Evolutionary conservation across 2,888 invertebrate species (phyloP).

Genomic region (Dysmachus trigonus): DNA sequence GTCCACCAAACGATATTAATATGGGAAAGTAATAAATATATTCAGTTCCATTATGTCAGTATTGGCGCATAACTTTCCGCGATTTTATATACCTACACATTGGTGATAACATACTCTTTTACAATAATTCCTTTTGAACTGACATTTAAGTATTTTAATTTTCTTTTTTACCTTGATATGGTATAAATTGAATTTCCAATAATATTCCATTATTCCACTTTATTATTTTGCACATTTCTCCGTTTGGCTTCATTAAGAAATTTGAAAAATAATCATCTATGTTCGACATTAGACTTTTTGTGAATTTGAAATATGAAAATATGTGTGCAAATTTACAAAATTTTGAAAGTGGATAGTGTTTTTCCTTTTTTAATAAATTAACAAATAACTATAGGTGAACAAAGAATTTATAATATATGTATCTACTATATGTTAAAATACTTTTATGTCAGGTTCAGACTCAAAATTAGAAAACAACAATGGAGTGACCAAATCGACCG

Average conservation of each 20-base stretch:
- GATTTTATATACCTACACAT: neutral
- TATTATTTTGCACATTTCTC: neutral
- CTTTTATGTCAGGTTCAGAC: too few relatives aligned
- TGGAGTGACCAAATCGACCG: too few relatives aligned
- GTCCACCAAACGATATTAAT: conserved; percentile 5
- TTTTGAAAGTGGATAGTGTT: too few relatives aligned
- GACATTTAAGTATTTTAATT: neutral
- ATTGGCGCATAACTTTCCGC: neutral
- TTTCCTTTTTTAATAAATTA: too few relatives aligned
- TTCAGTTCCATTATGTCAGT: neutral
- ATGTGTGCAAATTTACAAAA: too few relatives aligned
- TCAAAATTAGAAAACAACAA: too few relatives aligned
- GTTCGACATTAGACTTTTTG: too few relatives aligned
- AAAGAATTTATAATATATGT: too few relatives aligned
- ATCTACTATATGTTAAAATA: too few relatives aligned
- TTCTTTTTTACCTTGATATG: neutral
- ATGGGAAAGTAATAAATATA: conserved; percentile 6
- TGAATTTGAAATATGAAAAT: too few relatives aligned
- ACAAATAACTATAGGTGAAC: too few relatives aligned
- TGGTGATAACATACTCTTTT: neutral
- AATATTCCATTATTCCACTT: neutral
- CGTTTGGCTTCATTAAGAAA: neutral
- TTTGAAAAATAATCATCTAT: neutral
- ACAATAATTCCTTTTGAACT: neutral
- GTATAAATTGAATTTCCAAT: neutral